These are phyloP conservation scores for sheep (Ovis aries) DNA, from an alignment of 2,113 vertebrate species.

Conservation along the genomic window ARS-UI_Ramb_v3.0 NC_056054.1:77350001-77350500, in stretches of 20 bases:
- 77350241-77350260: not conserved
- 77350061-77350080: not conserved
- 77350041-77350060: not conserved
- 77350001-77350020: not conserved
- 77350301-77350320: not conserved
- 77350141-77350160: not conserved
- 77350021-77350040: not conserved
- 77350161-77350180: not conserved
- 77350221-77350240: not conserved
- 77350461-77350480: not conserved
- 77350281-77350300: not conserved
- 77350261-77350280: not conserved
- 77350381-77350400: not conserved
- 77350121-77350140: not conserved
- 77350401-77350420: not conserved
- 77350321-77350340: not conserved
- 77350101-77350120: not conserved
- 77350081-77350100: not conserved
- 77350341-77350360: not conserved
- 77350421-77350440: not conserved
- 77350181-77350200: not conserved
- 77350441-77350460: not conserved
- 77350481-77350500: not conserved
- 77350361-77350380: not conserved
- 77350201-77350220: not conserved